Evolutionary conservation across 2,797 vertebrate genomes (phyloP).

Genomic region (Falco berigora): DNA sequence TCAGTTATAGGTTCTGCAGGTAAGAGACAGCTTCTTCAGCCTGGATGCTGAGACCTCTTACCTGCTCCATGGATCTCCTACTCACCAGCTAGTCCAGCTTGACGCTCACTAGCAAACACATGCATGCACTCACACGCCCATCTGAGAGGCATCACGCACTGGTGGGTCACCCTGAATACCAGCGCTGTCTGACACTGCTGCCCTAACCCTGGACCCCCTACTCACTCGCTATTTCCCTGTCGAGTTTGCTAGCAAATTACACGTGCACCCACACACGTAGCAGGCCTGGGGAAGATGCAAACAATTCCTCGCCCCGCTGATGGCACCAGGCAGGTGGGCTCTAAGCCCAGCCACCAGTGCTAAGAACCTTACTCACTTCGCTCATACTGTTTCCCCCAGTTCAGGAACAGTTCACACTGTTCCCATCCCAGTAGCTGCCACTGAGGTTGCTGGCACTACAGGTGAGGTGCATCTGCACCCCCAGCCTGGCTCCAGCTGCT

Average conservation of each 20-base stretch:
- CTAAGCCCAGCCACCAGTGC: not conserved
- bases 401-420: no score
- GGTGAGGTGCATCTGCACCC: not conserved
- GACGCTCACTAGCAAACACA: not conserved
- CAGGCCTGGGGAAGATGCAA: not conserved
- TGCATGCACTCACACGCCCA: rapidly evolving
- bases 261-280: not conserved
- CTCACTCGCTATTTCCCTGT: not conserved
- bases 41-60: not conserved
- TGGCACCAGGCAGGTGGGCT: not conserved
- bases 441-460: not conserved
- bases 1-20: not conserved
- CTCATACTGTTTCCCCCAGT: not conserved
- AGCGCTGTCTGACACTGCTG: not conserved
- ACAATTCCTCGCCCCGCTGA: no score
- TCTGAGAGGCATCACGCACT: not conserved
- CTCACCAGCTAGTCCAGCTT: not conserved
- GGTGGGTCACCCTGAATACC: not conserved
- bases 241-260: not conserved
- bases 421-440: not conserved
- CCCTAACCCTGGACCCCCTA: not conserved
- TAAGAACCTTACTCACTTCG: not conserved
- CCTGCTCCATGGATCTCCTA: not conserved
- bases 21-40: not conserved
- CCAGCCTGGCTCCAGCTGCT: not conserved